Evolutionary conservation across 2,797 vertebrate genomes (phyloP), one percentile per base, ranked within the genome.

Genomic region (Catharus ustulatus): DNA sequence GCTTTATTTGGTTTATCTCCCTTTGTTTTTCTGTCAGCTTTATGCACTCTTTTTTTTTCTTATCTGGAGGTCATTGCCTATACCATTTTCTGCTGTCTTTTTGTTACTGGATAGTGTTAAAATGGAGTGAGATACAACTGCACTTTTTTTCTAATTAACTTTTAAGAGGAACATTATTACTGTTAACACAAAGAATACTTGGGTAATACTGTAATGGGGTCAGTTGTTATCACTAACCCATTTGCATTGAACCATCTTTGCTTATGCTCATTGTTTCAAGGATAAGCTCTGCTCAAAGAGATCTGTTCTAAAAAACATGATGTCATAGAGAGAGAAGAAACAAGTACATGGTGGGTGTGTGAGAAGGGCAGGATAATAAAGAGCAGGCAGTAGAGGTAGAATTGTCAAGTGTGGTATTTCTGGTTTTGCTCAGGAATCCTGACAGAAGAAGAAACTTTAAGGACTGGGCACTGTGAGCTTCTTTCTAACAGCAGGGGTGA

Each of bases 221-320:
- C 85, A 73, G 36, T 73, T 84, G 55, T 81, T 87, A 71, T 64
- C 83, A 49, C 40, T 78, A 42, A 26, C 13, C 48, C 34, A 32
- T 81, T 95, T 88, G 46, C 73, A 32, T 23, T 81, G 43, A 75
- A 49, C 40, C 2, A 1, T 71, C 43, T 81, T 89, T 73, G 51
- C n/a, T 89, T 32, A 21, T 23, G 14, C 40, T 66, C 42, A 29
- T 91, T 86, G 55, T 91, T 91, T 95, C n/a, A 74, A 81, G 89
- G 84, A 79, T 43, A 92, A 87, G 19, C 38, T 66, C 34, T 93
- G 15, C n/a, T 69, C 57, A 92, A 81, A 81, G 62, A 66, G 38
- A 26, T 59, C 55, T 45, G 14, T 87, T 86, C 79, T 86, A 15
- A 84, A 77, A 86, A 54, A 15, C 15, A 6, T 67, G 8, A 30